Percentiles rank a stretch among this genome's conserved stretches.
Conservation (phyloP, 2,888 invertebrate species). For the Choristoneura rosaceana region DNA sequence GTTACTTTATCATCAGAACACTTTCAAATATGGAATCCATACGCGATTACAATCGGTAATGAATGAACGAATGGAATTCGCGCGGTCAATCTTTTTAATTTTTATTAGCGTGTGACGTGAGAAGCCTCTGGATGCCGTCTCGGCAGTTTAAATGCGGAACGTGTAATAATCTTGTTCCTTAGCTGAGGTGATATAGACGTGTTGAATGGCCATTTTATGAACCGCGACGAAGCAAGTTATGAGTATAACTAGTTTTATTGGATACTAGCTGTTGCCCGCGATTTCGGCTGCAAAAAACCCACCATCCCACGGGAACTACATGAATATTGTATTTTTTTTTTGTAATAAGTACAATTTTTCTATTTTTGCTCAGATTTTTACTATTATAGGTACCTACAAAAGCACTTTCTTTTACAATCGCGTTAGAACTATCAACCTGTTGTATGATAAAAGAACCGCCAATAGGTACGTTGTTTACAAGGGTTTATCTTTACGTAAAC, state of each 20-base stretch:
- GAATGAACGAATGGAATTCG: constrained; percentile 43
- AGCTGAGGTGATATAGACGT: constrained; percentile 13
- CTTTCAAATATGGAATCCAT: constrained; percentile 61
- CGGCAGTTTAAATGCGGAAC: constrained; percentile 17
- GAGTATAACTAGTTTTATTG: not conserved
- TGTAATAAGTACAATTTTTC: too few relatives aligned
- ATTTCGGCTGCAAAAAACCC: too few relatives aligned
- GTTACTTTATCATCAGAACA: constrained; percentile 56
- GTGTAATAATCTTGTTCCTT: constrained; percentile 13
- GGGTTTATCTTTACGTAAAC: constrained; percentile 16
- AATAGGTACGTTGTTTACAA: constrained; percentile 22
- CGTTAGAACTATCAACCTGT: not conserved
- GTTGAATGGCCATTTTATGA: constrained; percentile 7
- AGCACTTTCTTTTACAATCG: not conserved
- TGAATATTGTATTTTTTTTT: too few relatives aligned
- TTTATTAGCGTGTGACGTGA: constrained; percentile 22
- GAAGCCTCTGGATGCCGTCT: constrained; percentile 11
- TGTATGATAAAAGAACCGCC: not conserved
- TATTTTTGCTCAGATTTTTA: not conserved
- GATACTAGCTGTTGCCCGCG: not conserved
- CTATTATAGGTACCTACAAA: too few relatives aligned
- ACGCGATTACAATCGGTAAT: constrained; percentile 56
- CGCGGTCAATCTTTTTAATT: constrained; percentile 26
- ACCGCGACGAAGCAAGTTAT: constrained; percentile 2
- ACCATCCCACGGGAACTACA: too few relatives aligned